Conservation (phyloP, 2,797 vertebrate genomes). For the Falco rusticolus region DNA sequence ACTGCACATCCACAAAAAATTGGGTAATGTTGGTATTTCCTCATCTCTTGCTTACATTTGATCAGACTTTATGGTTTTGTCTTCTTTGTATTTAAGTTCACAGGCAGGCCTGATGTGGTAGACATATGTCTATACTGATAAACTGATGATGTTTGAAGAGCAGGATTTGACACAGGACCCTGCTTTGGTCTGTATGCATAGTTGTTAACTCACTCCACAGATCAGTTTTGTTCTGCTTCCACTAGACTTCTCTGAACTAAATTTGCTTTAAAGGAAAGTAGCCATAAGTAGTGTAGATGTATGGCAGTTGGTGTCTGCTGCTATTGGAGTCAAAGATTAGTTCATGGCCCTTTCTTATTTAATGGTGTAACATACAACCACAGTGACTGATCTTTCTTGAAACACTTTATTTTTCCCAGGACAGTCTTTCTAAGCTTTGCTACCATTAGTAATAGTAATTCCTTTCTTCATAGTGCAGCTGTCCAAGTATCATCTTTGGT, state of each 20-base stretch:
- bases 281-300: not conserved
- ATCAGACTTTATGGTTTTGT: not conserved
- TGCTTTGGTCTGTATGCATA: not conserved
- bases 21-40: not conserved
- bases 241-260: not conserved
- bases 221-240: not conserved
- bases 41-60: not conserved
- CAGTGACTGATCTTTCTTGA: not conserved
- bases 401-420: not conserved
- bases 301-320: not conserved
- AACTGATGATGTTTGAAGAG: not conserved
- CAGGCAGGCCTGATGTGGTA: not conserved
- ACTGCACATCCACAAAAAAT: not conserved
- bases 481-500: not conserved
- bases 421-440: not conserved
- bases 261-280: not conserved
- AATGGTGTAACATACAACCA: fast-evolving
- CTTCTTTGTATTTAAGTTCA: not conserved
- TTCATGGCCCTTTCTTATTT: not conserved
- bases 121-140: not conserved
- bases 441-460: not conserved
- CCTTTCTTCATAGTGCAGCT: not conserved
- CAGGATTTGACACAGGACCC: not conserved
- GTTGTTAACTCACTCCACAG: not conserved
- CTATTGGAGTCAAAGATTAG: not conserved